Evolutionary conservation across 2,888 invertebrate species (phyloP).

Genomic region (Eupithecia pulchellata): DNA sequence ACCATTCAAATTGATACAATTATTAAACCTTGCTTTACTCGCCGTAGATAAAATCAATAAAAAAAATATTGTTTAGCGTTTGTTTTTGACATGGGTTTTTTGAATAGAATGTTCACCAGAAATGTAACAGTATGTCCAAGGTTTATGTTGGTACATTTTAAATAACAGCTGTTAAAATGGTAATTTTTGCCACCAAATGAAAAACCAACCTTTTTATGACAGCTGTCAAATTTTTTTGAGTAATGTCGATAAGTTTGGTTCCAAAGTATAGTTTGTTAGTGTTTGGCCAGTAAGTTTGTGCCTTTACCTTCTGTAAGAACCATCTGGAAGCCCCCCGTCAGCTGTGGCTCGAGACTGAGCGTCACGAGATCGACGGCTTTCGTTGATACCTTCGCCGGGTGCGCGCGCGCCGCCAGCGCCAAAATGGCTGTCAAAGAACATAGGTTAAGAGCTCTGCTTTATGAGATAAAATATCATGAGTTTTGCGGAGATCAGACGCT

Average conservation of each 20-base stretch:
- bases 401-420: conserved; percentile 61
- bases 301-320: conserved; percentile 60
- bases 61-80: too few relatives aligned
- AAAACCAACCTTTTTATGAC: too few relatives aligned
- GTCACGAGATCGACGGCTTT: conserved; percentile 64
- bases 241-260: not conserved
- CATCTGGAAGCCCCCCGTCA: conserved; percentile 72
- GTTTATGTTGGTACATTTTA: too few relatives aligned
- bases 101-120: too few relatives aligned
- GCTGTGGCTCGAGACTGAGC: conserved; percentile 67
- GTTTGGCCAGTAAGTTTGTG: not conserved
- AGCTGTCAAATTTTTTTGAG: too few relatives aligned
- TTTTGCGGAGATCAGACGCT: not conserved
- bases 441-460: not conserved
- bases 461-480: not conserved
- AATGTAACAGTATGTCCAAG: too few relatives aligned
- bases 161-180: too few relatives aligned
- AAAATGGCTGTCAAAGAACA: conserved; percentile 55
- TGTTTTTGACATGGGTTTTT: too few relatives aligned
- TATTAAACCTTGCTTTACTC: too few relatives aligned
- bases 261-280: not conserved
- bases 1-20: too few relatives aligned
- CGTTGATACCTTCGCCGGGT: conserved; percentile 50
- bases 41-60: too few relatives aligned
- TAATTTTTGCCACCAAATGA: too few relatives aligned